Conservation (phyloP, 2,113 vertebrate genomes). For the Pitta sordida region DNA sequence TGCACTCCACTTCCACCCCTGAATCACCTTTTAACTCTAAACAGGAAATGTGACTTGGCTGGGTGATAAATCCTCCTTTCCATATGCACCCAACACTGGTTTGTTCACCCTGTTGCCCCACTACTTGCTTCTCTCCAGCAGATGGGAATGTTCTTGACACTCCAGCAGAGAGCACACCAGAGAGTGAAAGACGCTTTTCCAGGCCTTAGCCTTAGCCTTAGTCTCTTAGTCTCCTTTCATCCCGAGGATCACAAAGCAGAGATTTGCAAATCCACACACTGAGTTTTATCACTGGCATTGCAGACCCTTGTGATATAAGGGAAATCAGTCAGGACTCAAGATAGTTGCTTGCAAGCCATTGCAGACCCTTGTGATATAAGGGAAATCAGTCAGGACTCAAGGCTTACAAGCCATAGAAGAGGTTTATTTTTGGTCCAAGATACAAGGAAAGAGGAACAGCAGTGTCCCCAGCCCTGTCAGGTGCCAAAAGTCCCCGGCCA, state of each 20-base stretch:
- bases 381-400: too few species aligned
- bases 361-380: too few species aligned
- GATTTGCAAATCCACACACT: not conserved
- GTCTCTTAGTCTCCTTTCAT: not conserved
- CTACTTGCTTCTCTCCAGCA: fast-evolving
- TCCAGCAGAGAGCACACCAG: fast-evolving
- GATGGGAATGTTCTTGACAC: not conserved
- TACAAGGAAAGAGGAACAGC: too few species aligned
- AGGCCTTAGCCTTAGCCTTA: not conserved
- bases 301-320: too few species aligned
- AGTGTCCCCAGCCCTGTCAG: too few species aligned
- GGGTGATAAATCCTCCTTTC: not conserved
- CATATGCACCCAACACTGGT: fast-evolving
- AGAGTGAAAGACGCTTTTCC: not conserved
- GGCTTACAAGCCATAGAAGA: too few species aligned
- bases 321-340: too few species aligned
- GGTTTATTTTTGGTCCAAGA: too few species aligned
- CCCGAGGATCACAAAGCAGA: not conserved
- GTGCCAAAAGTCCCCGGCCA: too few species aligned
- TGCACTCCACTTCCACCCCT: fast-evolving
- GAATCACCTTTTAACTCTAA: not conserved
- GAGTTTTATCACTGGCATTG: not conserved
- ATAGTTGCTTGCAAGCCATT: too few species aligned
- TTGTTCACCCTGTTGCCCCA: fast-evolving
- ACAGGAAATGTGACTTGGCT: fast-evolving